These are phyloP conservation scores for Monomorium pharaonis DNA, from an alignment of 1,140 invertebrate species.

Conservation along the genomic window DNA sequence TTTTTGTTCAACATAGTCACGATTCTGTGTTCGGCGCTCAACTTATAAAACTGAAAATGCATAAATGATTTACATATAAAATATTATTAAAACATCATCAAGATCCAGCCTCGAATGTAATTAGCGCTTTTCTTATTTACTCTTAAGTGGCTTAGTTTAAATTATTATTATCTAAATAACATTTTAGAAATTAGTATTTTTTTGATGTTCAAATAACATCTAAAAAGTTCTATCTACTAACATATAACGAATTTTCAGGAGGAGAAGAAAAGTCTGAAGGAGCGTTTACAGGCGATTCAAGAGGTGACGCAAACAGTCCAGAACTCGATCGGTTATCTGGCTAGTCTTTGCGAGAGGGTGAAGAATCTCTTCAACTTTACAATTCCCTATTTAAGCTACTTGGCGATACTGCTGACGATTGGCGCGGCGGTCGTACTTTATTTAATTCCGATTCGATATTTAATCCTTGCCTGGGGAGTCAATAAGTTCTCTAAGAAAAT, in stretches of 20 bases:
- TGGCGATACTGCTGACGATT: conserved; percentile 92
- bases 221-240: neutral
- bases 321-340: conserved; percentile 96
- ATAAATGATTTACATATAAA: no score
- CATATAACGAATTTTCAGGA: conserved; percentile 87
- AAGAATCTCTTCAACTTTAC: conserved; percentile 99
- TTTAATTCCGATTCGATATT: conserved; percentile 94
- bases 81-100: no score
- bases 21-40: no score
- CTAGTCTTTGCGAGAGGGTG: conserved; percentile 95
- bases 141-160: no score
- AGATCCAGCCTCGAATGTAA: no score
- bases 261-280: conserved; percentile 98
- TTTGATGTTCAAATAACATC: neutral
- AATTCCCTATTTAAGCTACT: conserved; percentile 97
- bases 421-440: conserved; percentile 93
- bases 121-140: no score
- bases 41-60: no score
- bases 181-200: neutral
- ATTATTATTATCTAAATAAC: neutral
- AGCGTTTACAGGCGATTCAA: conserved; percentile 96
- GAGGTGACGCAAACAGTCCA: conserved; percentile 98
- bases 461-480: conserved; percentile 98
- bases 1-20: no score
- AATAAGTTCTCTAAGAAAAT: conserved; percentile 99